Percentiles rank a stretch among this genome's conserved stretches.
These are phyloP conservation scores for Drosophila testacea DNA, from an alignment of 2,888 invertebrate species.

Conservation along the genomic window DNA sequence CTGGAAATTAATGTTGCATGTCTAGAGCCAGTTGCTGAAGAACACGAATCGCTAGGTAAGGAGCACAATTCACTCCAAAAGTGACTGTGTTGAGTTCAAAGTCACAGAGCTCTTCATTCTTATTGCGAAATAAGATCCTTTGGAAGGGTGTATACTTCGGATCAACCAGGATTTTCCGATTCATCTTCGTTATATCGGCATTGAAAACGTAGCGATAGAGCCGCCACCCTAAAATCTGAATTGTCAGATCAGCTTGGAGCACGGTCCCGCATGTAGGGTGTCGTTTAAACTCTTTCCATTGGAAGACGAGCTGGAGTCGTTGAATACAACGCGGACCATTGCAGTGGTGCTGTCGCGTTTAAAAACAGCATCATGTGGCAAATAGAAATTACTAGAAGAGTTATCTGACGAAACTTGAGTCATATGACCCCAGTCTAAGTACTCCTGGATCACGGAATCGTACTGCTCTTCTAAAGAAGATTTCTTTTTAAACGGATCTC, in stretches of 20 bases:
- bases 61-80: neutral
- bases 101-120: neutral
- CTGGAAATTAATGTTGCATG: neutral
- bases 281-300: neutral
- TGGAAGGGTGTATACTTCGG: neutral
- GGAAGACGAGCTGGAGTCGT: neutral
- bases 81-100: neutral
- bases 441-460: too few relatives aligned
- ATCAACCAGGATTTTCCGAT: slow-evolving; percentile 1
- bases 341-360: neutral
- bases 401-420: neutral
- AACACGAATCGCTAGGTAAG: neutral
- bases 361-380: neutral
- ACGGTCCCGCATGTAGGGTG: neutral
- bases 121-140: slow-evolving; percentile 3
- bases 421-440: neutral
- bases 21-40: neutral
- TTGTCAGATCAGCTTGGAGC: neutral
- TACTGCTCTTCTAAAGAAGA: too few relatives aligned
- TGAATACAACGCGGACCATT: neutral
- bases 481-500: too few relatives aligned
- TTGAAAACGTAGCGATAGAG: neutral
- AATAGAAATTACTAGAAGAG: neutral
- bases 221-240: neutral
- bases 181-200: slow-evolving; percentile 6